Evolutionary conservation across 2,888 invertebrate genomes (phyloP).

Genomic region (Hyppa rectilinea): DNA sequence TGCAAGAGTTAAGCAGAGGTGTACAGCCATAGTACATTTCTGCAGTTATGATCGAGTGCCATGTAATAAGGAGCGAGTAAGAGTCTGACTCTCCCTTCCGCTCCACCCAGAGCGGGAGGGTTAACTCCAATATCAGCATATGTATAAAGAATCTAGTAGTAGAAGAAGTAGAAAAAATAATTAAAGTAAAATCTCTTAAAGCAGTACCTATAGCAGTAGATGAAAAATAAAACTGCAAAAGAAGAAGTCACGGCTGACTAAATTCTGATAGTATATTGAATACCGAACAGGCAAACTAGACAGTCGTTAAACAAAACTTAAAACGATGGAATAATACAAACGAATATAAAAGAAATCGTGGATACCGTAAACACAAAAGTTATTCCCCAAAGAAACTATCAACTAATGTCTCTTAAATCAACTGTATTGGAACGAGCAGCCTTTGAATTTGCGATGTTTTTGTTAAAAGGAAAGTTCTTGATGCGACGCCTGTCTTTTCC

Average conservation of each 20-base stretch:
- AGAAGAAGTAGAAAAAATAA: background rate
- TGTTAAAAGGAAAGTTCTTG: constrained; percentile 46
- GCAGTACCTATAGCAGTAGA: too few species aligned
- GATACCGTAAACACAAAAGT: constrained; percentile 42
- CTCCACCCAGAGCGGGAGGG: too few species aligned
- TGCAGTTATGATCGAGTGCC: too few species aligned
- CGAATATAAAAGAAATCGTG: constrained; percentile 27
- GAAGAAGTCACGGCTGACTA: background rate
- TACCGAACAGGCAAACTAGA: constrained; percentile 5
- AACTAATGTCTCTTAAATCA: constrained; percentile 35
- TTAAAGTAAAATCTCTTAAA: background rate
- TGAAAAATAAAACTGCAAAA: background rate
- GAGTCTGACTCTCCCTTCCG: too few species aligned
- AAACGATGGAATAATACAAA: constrained; percentile 12
- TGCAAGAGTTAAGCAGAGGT: too few species aligned
- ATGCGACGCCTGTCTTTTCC: constrained; percentile 13
- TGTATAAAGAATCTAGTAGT: background rate
- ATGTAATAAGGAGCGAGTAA: too few species aligned
- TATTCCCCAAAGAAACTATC: constrained; percentile 42
- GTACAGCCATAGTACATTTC: too few species aligned
- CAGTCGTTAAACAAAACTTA: constrained; percentile 11
- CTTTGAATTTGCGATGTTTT: constrained; percentile 33
- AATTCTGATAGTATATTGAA: background rate
- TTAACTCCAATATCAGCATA: too few species aligned
- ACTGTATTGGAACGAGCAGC: constrained; percentile 19